These are phyloP conservation scores for Chionodraco myersi DNA, from an alignment of 2,113 vertebrate genomes.

Conservation along the genomic window DNA sequence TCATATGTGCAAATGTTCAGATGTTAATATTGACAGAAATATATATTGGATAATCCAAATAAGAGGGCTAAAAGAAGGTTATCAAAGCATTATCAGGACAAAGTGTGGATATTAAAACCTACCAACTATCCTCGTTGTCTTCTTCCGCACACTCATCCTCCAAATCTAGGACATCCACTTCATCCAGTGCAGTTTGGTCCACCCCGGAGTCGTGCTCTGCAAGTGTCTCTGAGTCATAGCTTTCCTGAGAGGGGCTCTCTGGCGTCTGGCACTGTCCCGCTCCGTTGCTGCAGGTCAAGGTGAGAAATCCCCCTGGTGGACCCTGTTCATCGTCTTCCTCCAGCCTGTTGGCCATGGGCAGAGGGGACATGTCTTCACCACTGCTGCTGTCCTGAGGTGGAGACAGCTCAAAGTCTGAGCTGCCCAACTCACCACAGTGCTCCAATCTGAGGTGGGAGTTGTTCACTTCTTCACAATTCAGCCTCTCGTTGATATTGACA, in stretches of 20 bases:
- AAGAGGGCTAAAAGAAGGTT: background rate
- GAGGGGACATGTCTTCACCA: slow-evolving; percentile 75
- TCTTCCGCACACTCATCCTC: slow-evolving; percentile 84
- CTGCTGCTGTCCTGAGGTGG: slow-evolving; percentile 57
- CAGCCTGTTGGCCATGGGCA: slow-evolving; percentile 27
- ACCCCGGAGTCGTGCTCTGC: slow-evolving; percentile 70
- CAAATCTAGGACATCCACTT: slow-evolving; percentile 89
- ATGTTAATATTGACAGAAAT: background rate
- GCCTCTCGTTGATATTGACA: slow-evolving; percentile 66
- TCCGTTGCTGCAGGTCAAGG: slow-evolving; percentile 50
- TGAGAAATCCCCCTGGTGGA: slow-evolving; percentile 60
- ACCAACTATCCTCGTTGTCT: slow-evolving; percentile 91
- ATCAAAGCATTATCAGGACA: background rate
- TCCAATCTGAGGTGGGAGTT: slow-evolving; percentile 73
- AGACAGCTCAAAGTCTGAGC: slow-evolving; percentile 63
- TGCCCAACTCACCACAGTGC: slow-evolving; percentile 66
- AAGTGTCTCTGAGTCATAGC: slow-evolving; percentile 79
- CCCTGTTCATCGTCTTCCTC: slow-evolving; percentile 58
- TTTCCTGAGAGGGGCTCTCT: slow-evolving; percentile 60
- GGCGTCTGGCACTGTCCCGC: slow-evolving; percentile 48
- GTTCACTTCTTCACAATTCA: slow-evolving; percentile 74
- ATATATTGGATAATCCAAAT: background rate
- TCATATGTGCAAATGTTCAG: background rate
- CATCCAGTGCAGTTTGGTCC: slow-evolving; percentile 84
- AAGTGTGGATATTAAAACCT: slow-evolving; percentile 64